Evolutionary conservation across 1,140 invertebrate genomes (phyloP), one percentile per base, ranked within the genome.

Genomic region (Dreissena rostriformis): DNA sequence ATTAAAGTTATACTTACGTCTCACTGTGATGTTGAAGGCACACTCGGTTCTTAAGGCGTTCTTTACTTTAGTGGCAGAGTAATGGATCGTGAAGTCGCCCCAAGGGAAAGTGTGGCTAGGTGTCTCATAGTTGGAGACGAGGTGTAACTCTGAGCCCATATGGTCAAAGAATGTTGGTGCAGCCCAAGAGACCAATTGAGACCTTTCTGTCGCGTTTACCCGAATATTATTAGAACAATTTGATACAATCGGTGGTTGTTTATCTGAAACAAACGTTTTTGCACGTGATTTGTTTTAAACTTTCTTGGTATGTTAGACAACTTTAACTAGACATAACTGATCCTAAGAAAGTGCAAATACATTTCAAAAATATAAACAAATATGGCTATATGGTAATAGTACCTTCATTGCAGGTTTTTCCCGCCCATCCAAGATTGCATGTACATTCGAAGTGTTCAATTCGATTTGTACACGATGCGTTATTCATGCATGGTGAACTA

Each of bases 31-130:
- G 14, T 75, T 65, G 57, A 83, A 83, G 11, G 49, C 28, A 55
- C 81, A 83, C 39, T 83, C 81, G 17, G 71, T 68, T 17, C 61
- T 39, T n/a, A 83, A 49, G 49, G 72, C 81, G 49, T 83, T 83
- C 24, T 22, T 28, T n/a, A 26, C 10, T 65, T 83, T 83, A 11
- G 72, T 76, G n/a, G 80, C 80, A 14, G 53, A 19, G 39, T 66
- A 82, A 24, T 75, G 70, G 14, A 82, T 53, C 22, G 65, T 75
- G 39, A 82, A 82, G 17, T 76, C 72, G 19, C 80, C 80, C 80
- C 80, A 83, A n/a, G 71, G 81, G 26, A 83, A 77, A 11, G 14
- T 28, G 65, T 11, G 52, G 17, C n/a, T n/a, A 17, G 28, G 28
- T 12, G 11, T 77, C n/a, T 52, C n/a, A 63, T 83, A 83, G 73